Percentiles rank a stretch among this genome's conserved stretches.
Conservation (phyloP, 2,888 invertebrate genomes). For the Zele albiditarsus region DNA sequence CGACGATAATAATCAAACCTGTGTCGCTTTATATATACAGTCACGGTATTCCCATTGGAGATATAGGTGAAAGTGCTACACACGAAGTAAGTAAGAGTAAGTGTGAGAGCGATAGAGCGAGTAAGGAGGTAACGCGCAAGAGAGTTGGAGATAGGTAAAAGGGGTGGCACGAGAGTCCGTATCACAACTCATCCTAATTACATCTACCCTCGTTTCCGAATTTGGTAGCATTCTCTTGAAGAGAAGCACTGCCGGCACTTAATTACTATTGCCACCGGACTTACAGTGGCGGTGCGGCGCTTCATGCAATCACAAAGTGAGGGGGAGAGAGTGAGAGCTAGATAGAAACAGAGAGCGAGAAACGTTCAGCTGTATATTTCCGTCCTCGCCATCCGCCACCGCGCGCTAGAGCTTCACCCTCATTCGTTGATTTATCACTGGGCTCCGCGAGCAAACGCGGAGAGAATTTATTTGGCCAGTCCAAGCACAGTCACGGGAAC, state of each 20-base stretch:
- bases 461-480: constrained; percentile 47
- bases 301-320: constrained; percentile 52
- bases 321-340: neutral
- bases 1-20: constrained; percentile 47
- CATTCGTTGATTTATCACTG: constrained; percentile 45
- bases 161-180: constrained; percentile 48
- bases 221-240: constrained; percentile 60
- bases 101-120: constrained; percentile 27
- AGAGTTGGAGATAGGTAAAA: constrained; percentile 12
- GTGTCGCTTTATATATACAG: constrained; percentile 19
- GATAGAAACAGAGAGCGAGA: constrained; percentile 39
- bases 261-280: constrained; percentile 68
- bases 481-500: constrained; percentile 14
- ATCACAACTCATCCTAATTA: constrained; percentile 69
- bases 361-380: constrained; percentile 62
- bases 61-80: constrained; percentile 40
- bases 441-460: constrained; percentile 30
- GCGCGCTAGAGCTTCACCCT: constrained; percentile 5
- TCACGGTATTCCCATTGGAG: constrained; percentile 26
- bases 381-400: constrained; percentile 45
- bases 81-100: constrained; percentile 13
- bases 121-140: constrained; percentile 18
- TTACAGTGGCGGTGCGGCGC: constrained; percentile 50
- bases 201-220: constrained; percentile 68
- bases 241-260: constrained; percentile 58